Evolutionary conservation across 2,888 invertebrate species (phyloP).

Genomic region (Julus scanicus): DNA sequence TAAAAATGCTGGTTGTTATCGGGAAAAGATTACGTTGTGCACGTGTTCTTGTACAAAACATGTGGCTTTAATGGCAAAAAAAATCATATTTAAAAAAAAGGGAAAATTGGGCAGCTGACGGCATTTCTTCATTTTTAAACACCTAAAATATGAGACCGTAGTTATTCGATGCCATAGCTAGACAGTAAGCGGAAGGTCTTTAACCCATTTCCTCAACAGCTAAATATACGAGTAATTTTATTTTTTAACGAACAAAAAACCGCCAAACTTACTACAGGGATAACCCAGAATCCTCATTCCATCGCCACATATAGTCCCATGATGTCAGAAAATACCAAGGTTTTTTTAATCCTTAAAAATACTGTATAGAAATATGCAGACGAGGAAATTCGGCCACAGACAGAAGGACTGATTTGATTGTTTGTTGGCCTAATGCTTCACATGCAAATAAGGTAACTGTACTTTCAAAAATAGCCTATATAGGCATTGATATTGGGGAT

Average conservation of each 20-base stretch:
- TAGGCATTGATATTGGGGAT: not conserved
- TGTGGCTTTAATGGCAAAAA: conserved; percentile 30
- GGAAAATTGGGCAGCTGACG: conserved; percentile 17
- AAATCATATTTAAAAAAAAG: conserved; percentile 6
- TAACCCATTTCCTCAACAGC: conserved; percentile 18
- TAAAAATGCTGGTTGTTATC: conserved; percentile 21
- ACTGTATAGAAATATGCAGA: not conserved
- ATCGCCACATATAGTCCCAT: conserved; percentile 26
- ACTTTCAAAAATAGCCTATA: not conserved
- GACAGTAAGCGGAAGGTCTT: conserved; percentile 11
- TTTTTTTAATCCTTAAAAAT: not conserved
- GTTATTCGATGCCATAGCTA: conserved; percentile 1
- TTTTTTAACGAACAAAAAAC: conserved; percentile 31
- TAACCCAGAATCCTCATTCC: conserved; percentile 33
- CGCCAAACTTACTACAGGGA: conserved; percentile 33
- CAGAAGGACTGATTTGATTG: not conserved
- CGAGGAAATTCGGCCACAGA: conserved; percentile 30
- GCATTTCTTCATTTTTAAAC: conserved; percentile 13
- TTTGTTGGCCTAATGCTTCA: conserved; percentile 26
- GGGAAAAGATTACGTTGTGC: conserved; percentile 22
- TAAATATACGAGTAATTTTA: conserved; percentile 24
- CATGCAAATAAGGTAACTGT: conserved; percentile 33
- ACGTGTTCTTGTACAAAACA: not conserved
- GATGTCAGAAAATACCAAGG: conserved; percentile 25
- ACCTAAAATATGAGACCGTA: not conserved